Evolutionary conservation across 2,888 invertebrate species (phyloP), one percentile per base, ranked within the genome.

Genomic region (Anarsia innoxiella): DNA sequence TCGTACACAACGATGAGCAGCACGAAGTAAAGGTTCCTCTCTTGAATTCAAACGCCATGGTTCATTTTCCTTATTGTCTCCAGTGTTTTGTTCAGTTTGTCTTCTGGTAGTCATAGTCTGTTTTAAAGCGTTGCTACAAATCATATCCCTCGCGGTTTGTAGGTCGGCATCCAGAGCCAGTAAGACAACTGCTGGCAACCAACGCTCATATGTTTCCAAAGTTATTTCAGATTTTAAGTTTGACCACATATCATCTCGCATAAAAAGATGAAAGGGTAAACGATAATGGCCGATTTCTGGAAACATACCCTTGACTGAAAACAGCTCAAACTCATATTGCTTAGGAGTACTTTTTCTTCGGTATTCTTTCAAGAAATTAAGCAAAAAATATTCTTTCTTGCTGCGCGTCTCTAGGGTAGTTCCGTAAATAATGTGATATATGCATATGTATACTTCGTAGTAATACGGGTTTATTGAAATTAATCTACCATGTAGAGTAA

Each of bases 211-310:
- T 3, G 84, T 80, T 58, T 79, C 79, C 46, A 86, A 51, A 5
- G 84, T 85, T 41, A 86, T 80, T 67, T 86, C 86, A 0, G 80
- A 76, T 59, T 85, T 86, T 26, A 86, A 66, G 56, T 83, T 83
- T 26, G 74, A 65, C 86, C 86, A 86, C 77, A 82, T 84, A 46
- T 86, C 83, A 19, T 79, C 77, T 16, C 80, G 66, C 71, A 76
- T 75, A 45, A 86, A 80, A 12, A 83, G 62, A 54, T 83, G 77
- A 51, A 86, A 86, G 4, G 86, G 86, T 51, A 86, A 56, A 36
- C 86, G 60, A 48, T 79, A 77, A 54, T 80, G 68, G 13, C 85
- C 85, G 44, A 86, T 76, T 67, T 85, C 82, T 32, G 86, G 86
- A 54, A 85, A 86, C 59, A 79, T 75, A 9, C 84, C 85, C 56